Conservation (phyloP, 2,888 invertebrate genomes). For the Acanthoscelides obtectus region DNA sequence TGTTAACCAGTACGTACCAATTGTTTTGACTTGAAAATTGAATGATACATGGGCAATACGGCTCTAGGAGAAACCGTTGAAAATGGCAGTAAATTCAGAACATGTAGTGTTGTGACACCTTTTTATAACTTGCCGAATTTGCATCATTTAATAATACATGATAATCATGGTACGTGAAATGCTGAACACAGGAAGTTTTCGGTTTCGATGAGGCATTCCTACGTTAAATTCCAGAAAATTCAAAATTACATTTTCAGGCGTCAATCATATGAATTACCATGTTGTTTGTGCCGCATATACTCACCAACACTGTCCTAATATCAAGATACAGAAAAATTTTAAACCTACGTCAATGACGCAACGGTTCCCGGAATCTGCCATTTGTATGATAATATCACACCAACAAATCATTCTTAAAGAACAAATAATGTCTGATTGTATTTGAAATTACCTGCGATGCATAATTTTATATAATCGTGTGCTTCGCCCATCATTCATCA, state of each 20-base stretch:
- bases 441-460: neutral
- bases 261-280: neutral
- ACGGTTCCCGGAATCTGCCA: neutral
- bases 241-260: neutral
- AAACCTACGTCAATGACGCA: neutral
- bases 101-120: no score
- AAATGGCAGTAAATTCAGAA: no score
- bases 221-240: conserved; percentile 2
- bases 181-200: no score
- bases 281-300: neutral
- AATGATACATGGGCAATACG: no score
- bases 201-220: no score
- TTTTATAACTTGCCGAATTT: no score
- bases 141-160: no score
- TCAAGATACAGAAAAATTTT: neutral
- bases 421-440: neutral
- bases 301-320: neutral
- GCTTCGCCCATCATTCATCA: neutral
- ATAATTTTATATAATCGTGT: neutral
- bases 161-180: no score
- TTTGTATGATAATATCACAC: neutral
- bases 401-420: neutral
- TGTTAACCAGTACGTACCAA: conserved; percentile 48
- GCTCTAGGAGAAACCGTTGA: no score
- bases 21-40: neutral